These are phyloP conservation scores for Gonioctena quinquepunctata DNA, from an alignment of 1,140 invertebrate species.

Conservation along the genomic window DNA sequence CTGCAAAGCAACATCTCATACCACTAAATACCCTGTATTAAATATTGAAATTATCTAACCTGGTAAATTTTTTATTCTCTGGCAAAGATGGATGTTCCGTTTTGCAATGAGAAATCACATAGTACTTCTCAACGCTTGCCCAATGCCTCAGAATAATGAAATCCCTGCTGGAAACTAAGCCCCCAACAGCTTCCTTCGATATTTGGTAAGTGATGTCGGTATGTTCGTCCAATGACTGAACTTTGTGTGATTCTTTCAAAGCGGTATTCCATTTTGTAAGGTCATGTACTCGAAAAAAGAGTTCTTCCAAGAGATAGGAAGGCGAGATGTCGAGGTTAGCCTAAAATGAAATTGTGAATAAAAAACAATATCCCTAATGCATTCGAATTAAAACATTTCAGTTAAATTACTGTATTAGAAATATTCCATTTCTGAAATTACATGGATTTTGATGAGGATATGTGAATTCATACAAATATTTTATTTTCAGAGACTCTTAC, in stretches of 20 bases:
- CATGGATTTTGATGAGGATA: too few relatives aligned
- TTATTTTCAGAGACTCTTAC: too few relatives aligned
- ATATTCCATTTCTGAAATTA: too few relatives aligned
- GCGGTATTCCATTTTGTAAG: slow-evolving; percentile 80
- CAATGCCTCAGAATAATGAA: slow-evolving; percentile 79
- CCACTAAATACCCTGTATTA: too few relatives aligned
- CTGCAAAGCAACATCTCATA: too few relatives aligned
- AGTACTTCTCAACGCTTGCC: slow-evolving; percentile 60
- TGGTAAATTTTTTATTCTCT: slow-evolving; percentile 63
- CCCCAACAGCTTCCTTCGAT: slow-evolving; percentile 71
- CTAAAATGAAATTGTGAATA: slow-evolving; percentile 62
- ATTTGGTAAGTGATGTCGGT: slow-evolving; percentile 83
- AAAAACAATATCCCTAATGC: too few relatives aligned
- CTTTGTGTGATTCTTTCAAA: slow-evolving; percentile 68
- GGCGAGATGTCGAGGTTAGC: slow-evolving; percentile 70
- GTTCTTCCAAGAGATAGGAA: slow-evolving; percentile 68
- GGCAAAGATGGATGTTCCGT: slow-evolving; percentile 63
- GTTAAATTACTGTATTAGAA: too few relatives aligned
- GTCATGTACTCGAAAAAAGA: slow-evolving; percentile 72
- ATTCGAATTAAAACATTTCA: too few relatives aligned
- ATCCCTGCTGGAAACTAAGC: slow-evolving; percentile 80
- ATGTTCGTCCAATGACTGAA: slow-evolving; percentile 65
- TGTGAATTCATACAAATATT: too few relatives aligned
- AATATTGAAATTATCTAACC: too few relatives aligned
- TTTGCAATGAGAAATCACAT: slow-evolving; percentile 55